These are phyloP conservation scores for Helicoverpa assulta DNA, from an alignment of 2,888 invertebrate species.

Conservation along the genomic window DNA sequence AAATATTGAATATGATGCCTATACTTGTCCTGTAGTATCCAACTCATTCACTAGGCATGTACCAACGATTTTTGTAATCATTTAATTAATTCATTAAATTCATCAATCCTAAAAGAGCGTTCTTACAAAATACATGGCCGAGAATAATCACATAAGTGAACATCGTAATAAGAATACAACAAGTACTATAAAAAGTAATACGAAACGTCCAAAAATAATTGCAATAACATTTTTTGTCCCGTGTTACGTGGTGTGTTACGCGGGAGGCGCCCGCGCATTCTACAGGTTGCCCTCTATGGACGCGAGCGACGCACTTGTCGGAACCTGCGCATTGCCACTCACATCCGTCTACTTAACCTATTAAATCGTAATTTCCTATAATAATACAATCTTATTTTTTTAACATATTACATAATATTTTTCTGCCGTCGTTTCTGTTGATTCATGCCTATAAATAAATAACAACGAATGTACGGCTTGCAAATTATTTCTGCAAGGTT, in stretches of 20 bases:
- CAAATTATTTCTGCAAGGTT: conserved; percentile 14
- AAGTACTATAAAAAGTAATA: conserved; percentile 60
- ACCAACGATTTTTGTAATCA: conserved; percentile 12
- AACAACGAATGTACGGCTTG: conserved; percentile 6
- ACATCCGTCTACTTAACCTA: conserved; percentile 79
- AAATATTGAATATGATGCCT: too few species aligned
- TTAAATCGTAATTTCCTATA: conserved; percentile 70
- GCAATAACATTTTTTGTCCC: conserved; percentile 45
- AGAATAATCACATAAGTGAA: conserved; percentile 35
- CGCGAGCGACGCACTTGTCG: conserved; percentile 71
- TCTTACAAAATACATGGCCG: conserved; percentile 41
- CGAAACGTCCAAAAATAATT: conserved; percentile 64
- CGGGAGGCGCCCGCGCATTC: conserved; percentile 76
- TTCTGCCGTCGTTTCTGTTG: conserved; percentile 15
- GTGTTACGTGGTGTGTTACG: conserved; percentile 56
- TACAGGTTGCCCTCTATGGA: conserved; percentile 81
- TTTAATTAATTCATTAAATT: conserved; percentile 31
- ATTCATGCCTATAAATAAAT: conserved; percentile 12
- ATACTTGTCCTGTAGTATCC: too few species aligned
- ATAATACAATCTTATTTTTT: conserved; percentile 49
- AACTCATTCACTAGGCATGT: not conserved
- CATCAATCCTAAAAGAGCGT: conserved; percentile 2
- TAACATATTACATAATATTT: conserved; percentile 42
- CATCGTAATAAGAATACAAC: conserved; percentile 58
- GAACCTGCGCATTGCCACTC: conserved; percentile 61